Evolutionary conservation across 2,797 vertebrate genomes (phyloP), one percentile per base, ranked within the genome.

Genomic region (Odontamblyopus rebecca): DNA sequence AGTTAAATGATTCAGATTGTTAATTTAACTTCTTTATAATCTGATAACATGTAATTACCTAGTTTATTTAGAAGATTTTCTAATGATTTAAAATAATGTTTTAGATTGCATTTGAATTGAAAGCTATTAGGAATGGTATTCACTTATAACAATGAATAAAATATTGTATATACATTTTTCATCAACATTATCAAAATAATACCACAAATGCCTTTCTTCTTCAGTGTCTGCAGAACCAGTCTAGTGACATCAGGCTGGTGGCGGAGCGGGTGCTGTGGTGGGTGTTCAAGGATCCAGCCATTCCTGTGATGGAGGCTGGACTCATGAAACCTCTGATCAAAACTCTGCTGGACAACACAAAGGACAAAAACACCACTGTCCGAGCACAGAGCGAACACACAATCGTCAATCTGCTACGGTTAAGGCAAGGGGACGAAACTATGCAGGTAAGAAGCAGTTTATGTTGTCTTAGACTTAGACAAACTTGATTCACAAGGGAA

Each of bases 281-380:
- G 97, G 94, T 97, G 70, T 98, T 95, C 82, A 97, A 93, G 88
- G 96, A 95, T 23, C 91, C 92, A 0, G 82, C 72, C 0, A 87
- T 93, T 12, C 96, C 96, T 5, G 72, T 94, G 1, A 32, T 98
- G 92, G 98, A 98, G 16, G 82, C 92, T 38, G 89, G 80, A 60
- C 90, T 95, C 75, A 91, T 97, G 77, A 99, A 99, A 88, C 97
- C 97, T 7, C 86, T 99, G 78, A 91, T 99, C 71, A 99, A 99
- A 91, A 96, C 95, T 6, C 95, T 99, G 80, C 92, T 99, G 76
- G 98, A 99, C 91, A 99, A 99, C 87, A 99, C 97, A 61, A 99
- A 99, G 91, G 98, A 99, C 87, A 99, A 99, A 88, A 99, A 99
- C 93, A 99, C 98, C 38, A 95, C 95, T 0, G 98, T 99, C 53